Evolutionary conservation across 2,113 vertebrate species (phyloP), one percentile per base, ranked within the genome.

Genomic region (Salvator merianae): DNA sequence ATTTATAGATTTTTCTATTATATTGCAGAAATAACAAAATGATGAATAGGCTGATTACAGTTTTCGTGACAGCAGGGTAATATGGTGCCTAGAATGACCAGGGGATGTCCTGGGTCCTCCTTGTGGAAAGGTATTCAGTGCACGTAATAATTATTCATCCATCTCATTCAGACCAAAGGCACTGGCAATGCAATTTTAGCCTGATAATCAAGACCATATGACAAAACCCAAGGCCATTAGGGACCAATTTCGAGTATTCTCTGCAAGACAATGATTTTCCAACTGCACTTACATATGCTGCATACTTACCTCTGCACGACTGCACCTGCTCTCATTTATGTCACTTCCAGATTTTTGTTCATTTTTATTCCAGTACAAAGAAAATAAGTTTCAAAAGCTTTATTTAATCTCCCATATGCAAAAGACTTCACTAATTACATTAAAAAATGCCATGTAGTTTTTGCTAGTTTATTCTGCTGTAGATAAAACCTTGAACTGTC

Each of bases 191-290:
- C 97, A 97, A 97, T 98, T 97, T 97, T 96, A 97, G 96, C 95
- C 95, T 97, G 96, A 97, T 97, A 97, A 97, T 97, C 97, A 97
- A 97, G 97, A 97, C 96, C 97, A 97, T 97, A 97, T 96, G 96
- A 97, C 96, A 97, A 97, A 97, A 97, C 71, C 96, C 95, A 91
- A 95, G 94, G 97, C 97, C 97, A 97, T 97, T 97, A 98, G 96
- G 96, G 97, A 97, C 97, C 97, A 97, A 97, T 98, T 97, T 97
- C 87, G 90, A 96, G 96, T 96, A 96, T 97, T 97, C 97, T 96
- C 96, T 96, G 96, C 96, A 96, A 97, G 97, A 97, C 96, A 96
- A 97, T 97, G 97, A 97, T 97, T 97, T 97, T 96, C 95, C 95
- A 97, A 97, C 96, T 95, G 95, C 97, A 97, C 97, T 97, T 97